These are phyloP conservation scores for Lithosia quadra DNA, from an alignment of 2,888 invertebrate species.

Conservation along the genomic window DNA sequence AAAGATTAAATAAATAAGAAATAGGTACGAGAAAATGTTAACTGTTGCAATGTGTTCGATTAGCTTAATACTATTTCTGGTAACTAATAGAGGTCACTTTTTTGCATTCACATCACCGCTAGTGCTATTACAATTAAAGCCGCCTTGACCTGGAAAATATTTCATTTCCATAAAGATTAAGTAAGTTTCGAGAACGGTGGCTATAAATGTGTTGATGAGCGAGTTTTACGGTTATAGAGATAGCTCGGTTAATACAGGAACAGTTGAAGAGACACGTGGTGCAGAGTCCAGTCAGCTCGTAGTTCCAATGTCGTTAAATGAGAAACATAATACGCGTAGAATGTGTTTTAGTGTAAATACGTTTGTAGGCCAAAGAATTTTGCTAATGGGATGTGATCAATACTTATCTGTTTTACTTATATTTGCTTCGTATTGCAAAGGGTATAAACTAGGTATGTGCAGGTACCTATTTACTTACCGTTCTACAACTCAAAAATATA, in stretches of 20 bases:
- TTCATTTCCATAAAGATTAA: background rate
- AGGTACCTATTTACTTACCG: too few relatives aligned
- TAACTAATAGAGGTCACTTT: too few relatives aligned
- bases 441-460: too few relatives aligned
- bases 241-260: constrained; percentile 35
- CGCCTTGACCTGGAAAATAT: background rate
- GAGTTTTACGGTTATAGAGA: constrained; percentile 43
- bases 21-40: too few relatives aligned
- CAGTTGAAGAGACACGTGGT: constrained; percentile 36
- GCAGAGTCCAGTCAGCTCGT: constrained; percentile 16
- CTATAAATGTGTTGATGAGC: constrained; percentile 32
- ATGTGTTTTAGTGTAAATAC: constrained; percentile 29
- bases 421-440: too few relatives aligned
- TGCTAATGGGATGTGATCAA: constrained; percentile 20
- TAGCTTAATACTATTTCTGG: too few relatives aligned
- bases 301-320: constrained; percentile 44
- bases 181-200: background rate
- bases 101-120: too few relatives aligned
- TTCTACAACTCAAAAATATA: too few relatives aligned
- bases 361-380: constrained; percentile 54
- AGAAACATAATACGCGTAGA: constrained; percentile 16
- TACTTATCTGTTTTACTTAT: too few relatives aligned
- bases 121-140: too few relatives aligned
- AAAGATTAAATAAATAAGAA: too few relatives aligned
- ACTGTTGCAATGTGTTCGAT: too few relatives aligned